Evolutionary conservation across 2,888 invertebrate species (phyloP), one percentile per base, ranked within the genome.

Genomic region (Pyralis farinalis): DNA sequence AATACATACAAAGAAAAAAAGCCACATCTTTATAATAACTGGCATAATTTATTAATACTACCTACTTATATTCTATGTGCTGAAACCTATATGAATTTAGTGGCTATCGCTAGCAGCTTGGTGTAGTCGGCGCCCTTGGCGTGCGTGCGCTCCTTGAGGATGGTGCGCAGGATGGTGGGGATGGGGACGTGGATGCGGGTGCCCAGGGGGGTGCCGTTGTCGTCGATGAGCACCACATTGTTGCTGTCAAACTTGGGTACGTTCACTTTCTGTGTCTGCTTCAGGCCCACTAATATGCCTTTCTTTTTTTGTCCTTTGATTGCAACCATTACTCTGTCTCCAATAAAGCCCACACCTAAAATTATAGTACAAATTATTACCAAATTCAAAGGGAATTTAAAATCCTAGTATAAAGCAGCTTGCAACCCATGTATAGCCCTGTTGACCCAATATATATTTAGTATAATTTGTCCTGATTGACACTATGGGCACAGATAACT

Each of bases 291-390:
- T 0, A 85, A 89, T 47, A 97, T 95, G 3, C 94, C 98, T 71
- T 96, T 96, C 70, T 97, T 97, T 92, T 97, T 98, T 75, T 98
- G 94, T 3, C 98, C 98, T 79, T 96, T 96, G 47, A 99, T 96
- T 1, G 98, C 97, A 8, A 98, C 94, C 59, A 98, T 72, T 4
- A 99, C 95, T 88, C 92, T 94, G 72, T 98, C 98, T 10, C 97
- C 97, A 67, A 91, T 82, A 29, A 66, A 75, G 0, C 92, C 92
- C 1, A 92, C 79, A 47, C 87, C 89, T 66, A 76, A 69, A 16
- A 16, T 3, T 16, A 16, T 16, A 16, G 4, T 16, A 16, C n/a
- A n/a, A n/a, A n/a, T n/a, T n/a, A n/a, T n/a, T n/a, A n/a, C n/a
- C n/a, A n/a, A n/a, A n/a, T n/a, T n/a, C n/a, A n/a, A n/a, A n/a